Base-by-base conservation (phyloP, 1,140 invertebrate genomes). In the Caligus rogercresseyi region DNA sequence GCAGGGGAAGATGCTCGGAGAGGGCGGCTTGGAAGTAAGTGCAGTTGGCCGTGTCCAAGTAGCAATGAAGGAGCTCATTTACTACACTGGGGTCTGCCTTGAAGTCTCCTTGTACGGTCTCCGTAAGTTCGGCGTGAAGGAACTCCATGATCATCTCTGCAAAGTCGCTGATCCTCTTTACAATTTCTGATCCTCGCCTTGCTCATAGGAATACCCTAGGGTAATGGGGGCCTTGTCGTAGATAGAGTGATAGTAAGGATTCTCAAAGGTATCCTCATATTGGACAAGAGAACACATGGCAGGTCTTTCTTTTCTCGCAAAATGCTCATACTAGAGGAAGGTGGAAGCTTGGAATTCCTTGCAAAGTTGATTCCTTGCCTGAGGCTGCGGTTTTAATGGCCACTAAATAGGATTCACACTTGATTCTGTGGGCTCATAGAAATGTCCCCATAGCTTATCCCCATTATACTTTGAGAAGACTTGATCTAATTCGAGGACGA, bases 201-300 rank as follows among this genome's bases (percentile, higher is more conserved):
- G 13, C 4, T 60, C 24, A 18, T 26, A 25, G 2, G 1, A n/a
- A 18, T 56, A 56, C 19, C 24, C 24, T 23, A 56, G 54, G 15
- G 20, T 21, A n/a, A 25, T n/a, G 19, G 14, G 21, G 24, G 61
- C 52, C 1, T 24, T 21, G 23, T 63, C 61, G 18, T 56, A 63
- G 2, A 63, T 25, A 21, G 43, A 57, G 24, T 63, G 61, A 25
- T 63, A 63, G 24, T 62, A 63, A 1, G 15, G 18, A 25, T 63
- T 63, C 18, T 23, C n/a, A 25, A 24, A 63, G n/a, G 23, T 14
- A 11, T 63, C 13, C 16, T 63, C 53, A 24, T 21, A 63, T 63
- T 55, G 3, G 52, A 57, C 1, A 63, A 19, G n/a, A 63, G 11
- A 15, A 63, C 26, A 19, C 21, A 52, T 14, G 61, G 61, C 15